Evolutionary conservation across 1,140 invertebrate genomes (phyloP).

Genomic region (Babylonia areolata): DNA sequence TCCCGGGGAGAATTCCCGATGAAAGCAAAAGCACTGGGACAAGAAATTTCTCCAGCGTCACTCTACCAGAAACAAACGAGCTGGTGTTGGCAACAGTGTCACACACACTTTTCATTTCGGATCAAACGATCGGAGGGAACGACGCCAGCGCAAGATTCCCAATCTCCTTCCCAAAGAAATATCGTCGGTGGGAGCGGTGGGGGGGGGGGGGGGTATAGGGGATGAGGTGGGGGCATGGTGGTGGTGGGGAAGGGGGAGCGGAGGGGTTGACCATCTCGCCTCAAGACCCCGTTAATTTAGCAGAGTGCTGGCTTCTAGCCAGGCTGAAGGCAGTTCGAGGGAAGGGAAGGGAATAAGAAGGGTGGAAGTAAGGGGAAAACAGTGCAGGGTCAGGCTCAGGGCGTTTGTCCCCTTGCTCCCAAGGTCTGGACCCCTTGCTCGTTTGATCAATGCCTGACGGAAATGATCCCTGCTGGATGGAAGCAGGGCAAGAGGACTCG

Average conservation of each 20-base stretch:
- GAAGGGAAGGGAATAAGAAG: background rate
- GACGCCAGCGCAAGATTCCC: background rate
- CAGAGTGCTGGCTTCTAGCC: conserved; percentile 1
- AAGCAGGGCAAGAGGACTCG: background rate
- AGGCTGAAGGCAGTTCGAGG: background rate
- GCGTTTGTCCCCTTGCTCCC: background rate
- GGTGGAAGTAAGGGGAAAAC: background rate
- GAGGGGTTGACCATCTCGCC: background rate
- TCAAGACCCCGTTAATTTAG: conserved; percentile 29
- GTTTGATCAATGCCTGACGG: conserved; percentile 34
- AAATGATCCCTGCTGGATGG: conserved; percentile 34
- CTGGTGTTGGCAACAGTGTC: background rate
- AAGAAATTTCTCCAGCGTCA: background rate
- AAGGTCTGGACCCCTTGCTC: conserved; percentile 2
- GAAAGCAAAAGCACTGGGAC: background rate
- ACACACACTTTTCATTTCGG: background rate
- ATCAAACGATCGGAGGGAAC: background rate
- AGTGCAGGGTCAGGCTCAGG: background rate
- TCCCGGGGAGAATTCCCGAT: background rate
- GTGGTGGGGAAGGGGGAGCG: too few relatives aligned
- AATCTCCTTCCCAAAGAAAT: background rate
- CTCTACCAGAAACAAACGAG: background rate
- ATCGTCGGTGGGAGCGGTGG: too few relatives aligned
- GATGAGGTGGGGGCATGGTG: too few relatives aligned
- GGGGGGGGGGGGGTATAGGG: too few relatives aligned